phyloP scores from a whole-genome alignment of 2,888 invertebrate genomes.

The Rhingia campestris region DNA sequence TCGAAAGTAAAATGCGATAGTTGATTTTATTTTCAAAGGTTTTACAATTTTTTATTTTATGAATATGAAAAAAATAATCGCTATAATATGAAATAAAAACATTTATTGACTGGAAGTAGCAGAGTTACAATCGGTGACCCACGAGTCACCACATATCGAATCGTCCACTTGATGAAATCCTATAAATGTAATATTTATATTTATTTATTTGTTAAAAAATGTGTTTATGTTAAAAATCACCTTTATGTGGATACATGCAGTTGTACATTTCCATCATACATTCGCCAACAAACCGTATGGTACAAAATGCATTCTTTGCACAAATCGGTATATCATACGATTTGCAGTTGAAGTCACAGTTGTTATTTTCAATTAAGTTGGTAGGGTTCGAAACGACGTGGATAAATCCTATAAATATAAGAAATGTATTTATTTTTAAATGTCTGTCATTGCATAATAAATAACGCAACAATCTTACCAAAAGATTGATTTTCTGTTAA shows the following conservation, averaged over 20 bases:
- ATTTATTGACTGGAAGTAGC: too few relatives aligned
- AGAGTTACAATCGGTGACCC: background rate
- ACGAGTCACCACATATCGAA: background rate
- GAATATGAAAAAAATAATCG: too few relatives aligned
- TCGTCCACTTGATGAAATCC: constrained; percentile 5
- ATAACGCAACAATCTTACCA: too few relatives aligned
- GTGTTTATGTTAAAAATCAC: background rate
- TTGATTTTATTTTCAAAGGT: too few relatives aligned
- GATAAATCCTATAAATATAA: background rate
- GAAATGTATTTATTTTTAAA: too few relatives aligned
- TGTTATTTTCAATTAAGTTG: background rate
- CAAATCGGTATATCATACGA: constrained; percentile 13
- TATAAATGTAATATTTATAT: background rate
- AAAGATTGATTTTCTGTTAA: too few relatives aligned
- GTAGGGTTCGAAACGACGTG: background rate
- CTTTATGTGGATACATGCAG: constrained; percentile 17
- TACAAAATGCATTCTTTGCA: constrained; percentile 1
- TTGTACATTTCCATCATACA: constrained; percentile 27
- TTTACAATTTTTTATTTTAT: too few relatives aligned
- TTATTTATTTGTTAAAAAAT: background rate
- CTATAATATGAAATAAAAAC: too few relatives aligned
- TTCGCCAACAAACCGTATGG: constrained; percentile 14
- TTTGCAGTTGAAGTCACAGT: background rate
- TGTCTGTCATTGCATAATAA: too few relatives aligned
- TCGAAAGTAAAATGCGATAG: too few relatives aligned